Evolutionary conservation across 2,888 invertebrate species (phyloP).

Genomic region (Pardosa pseudoannulata): DNA sequence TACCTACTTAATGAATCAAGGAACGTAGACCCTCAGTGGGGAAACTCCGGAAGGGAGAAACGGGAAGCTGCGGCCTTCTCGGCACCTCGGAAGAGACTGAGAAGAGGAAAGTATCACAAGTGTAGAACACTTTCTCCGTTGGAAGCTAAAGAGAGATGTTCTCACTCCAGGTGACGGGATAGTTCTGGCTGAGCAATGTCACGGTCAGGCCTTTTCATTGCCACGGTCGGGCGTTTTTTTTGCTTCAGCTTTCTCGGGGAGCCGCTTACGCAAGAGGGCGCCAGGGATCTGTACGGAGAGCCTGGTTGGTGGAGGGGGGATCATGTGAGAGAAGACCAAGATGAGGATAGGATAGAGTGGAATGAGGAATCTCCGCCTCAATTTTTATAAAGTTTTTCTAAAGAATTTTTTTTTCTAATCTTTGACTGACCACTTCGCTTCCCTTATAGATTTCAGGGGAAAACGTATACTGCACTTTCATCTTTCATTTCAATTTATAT

Average conservation of each 20-base stretch:
- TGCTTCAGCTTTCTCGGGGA: not conserved
- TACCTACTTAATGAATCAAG: not conserved
- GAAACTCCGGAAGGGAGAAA: not conserved
- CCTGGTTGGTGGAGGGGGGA: not conserved
- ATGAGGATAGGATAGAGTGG: not conserved
- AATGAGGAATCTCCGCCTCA: not conserved
- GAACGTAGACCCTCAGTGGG: too few relatives aligned
- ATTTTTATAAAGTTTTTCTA: too few relatives aligned
- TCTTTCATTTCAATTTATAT: too few relatives aligned
- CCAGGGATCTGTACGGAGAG: not conserved
- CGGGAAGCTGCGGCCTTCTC: not conserved
- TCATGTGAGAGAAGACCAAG: not conserved
- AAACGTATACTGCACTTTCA: too few relatives aligned
- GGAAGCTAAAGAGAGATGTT: not conserved
- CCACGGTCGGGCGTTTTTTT: slow-evolving; percentile 3
- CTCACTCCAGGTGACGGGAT: slow-evolving; percentile 8
- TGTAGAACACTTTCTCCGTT: slow-evolving; percentile 12
- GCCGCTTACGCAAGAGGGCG: not conserved
- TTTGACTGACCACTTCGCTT: too few relatives aligned
- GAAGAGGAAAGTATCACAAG: not conserved
- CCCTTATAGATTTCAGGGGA: too few relatives aligned
- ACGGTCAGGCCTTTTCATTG: slow-evolving; percentile 39
- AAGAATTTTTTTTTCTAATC: too few relatives aligned
- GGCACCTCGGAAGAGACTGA: not conserved
- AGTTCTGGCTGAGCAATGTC: slow-evolving; percentile 46